These are phyloP conservation scores for Oreochromis spilurus DNA, from an alignment of 2,113 vertebrate species.

Conservation along the genomic window DNA sequence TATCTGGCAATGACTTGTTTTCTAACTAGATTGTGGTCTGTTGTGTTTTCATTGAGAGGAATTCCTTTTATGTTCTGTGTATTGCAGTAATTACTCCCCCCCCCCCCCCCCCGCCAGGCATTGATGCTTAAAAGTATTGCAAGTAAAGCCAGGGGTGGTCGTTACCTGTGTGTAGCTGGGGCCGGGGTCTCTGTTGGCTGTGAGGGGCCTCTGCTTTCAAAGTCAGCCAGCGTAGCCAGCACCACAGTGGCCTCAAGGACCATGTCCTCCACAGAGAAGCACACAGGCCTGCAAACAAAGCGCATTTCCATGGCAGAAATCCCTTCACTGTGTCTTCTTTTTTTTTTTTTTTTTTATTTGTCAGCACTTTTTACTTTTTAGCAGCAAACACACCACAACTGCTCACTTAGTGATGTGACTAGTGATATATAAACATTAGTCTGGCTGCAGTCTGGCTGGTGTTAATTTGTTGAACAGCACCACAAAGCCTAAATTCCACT, in stretches of 20 bases:
- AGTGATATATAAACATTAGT: not conserved
- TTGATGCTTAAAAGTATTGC: not conserved
- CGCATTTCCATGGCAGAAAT: not conserved
- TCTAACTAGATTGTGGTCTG: not conserved
- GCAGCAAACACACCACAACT: not conserved
- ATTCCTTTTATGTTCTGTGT: not conserved
- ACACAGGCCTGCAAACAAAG: constrained; percentile 76
- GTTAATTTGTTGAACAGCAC: not conserved
- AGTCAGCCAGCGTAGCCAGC: constrained; percentile 80
- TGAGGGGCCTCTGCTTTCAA: constrained; percentile 45
- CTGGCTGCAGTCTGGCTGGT: not conserved
- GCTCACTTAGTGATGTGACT: not conserved
- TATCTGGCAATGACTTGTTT: not conserved
- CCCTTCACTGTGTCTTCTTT: not conserved
- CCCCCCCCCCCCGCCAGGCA: not conserved
- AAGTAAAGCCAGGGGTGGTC: not conserved
- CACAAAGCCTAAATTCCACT: not conserved
- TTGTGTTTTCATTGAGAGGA: not conserved
- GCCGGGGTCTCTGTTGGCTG: constrained; percentile 9
- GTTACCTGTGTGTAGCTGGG: constrained; percentile 39
- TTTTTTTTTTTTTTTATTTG: not conserved
- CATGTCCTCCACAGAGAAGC: constrained; percentile 81
- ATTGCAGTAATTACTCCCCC: not conserved
- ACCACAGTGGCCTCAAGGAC: constrained; percentile 84
- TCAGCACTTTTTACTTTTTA: not conserved